phyloP scores from a whole-genome alignment of 2,888 invertebrate genomes.

The Cephus nigrinus region DNA sequence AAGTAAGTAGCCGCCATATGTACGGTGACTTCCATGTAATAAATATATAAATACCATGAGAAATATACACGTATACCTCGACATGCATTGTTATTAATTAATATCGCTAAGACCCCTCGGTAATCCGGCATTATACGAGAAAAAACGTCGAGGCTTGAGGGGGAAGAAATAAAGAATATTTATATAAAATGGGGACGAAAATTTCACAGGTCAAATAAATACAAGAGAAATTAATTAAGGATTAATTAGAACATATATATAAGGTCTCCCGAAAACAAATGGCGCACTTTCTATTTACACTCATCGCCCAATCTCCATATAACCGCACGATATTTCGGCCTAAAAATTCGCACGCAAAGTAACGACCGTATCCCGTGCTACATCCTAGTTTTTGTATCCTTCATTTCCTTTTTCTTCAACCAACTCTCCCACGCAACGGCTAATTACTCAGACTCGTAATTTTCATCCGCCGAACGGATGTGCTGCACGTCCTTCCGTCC shows the following conservation, averaged over 20 bases:
- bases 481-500: background rate
- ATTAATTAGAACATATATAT: background rate
- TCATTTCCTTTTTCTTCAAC: background rate
- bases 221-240: background rate
- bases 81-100: background rate
- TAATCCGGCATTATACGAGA: background rate
- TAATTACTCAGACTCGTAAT: background rate
- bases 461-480: background rate
- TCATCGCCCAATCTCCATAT: background rate
- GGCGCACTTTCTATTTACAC: background rate
- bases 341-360: background rate
- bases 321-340: background rate
- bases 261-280: background rate
- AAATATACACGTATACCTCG: slow-evolving; percentile 6
- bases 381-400: background rate
- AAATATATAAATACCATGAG: slow-evolving; percentile 3
- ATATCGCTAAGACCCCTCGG: background rate
- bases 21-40: slow-evolving; percentile 6
- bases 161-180: background rate
- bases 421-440: background rate
- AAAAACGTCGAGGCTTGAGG: background rate
- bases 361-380: background rate
- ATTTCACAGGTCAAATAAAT: background rate
- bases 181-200: background rate
- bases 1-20: background rate